These are phyloP conservation scores for Acrocephalus arundinaceus DNA, from an alignment of 2,113 vertebrate genomes.

Conservation along the genomic window DNA sequence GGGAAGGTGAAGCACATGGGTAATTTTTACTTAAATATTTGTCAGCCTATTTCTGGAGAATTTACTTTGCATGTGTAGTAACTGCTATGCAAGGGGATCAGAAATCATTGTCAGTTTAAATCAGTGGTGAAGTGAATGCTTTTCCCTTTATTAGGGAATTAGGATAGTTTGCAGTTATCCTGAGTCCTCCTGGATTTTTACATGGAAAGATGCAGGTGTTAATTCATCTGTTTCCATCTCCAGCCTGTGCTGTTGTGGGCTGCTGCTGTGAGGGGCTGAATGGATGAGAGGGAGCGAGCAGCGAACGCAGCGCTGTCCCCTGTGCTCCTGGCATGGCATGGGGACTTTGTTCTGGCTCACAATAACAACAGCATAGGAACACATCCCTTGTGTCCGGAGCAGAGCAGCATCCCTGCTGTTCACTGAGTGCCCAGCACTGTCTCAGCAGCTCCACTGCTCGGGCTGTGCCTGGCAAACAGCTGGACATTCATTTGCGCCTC, in stretches of 20 bases:
- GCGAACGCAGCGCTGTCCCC: neutral
- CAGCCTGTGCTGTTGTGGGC: neutral
- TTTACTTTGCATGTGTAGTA: neutral
- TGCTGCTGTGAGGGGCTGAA: neutral
- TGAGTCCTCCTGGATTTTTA: neutral
- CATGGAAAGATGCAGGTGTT: neutral
- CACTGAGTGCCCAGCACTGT: neutral
- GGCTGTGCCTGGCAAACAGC: neutral
- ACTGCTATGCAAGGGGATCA: neutral
- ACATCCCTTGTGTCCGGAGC: neutral
- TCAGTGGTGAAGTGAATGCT: neutral
- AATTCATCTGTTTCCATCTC: neutral
- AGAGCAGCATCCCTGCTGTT: neutral
- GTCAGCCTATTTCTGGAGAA: neutral
- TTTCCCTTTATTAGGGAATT: neutral
- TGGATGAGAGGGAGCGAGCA: neutral
- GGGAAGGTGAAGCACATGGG: neutral
- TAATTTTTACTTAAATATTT: neutral
- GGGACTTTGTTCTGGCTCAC: constrained; percentile 42
- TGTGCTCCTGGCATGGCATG: neutral
- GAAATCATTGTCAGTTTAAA: neutral
- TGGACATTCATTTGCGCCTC: neutral
- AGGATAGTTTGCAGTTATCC: neutral
- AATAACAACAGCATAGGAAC: neutral
- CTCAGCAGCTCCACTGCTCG: neutral